Conservation (phyloP, 2,888 invertebrate genomes). For the Amblyjoppa fuscipennis region DNA sequence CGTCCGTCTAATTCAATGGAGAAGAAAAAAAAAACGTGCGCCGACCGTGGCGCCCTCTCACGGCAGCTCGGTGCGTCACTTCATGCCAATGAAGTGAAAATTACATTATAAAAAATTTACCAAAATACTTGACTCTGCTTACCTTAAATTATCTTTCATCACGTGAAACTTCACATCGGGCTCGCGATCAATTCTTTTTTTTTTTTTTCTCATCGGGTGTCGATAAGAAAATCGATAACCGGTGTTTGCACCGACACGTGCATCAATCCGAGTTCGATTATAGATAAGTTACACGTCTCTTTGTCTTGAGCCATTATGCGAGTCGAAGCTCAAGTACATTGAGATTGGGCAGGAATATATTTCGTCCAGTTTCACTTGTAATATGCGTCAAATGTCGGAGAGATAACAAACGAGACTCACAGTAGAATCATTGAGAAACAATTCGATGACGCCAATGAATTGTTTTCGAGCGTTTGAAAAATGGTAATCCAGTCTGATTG, state of each 20-base stretch:
- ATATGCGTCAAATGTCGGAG: background rate
- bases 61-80: too few relatives aligned
- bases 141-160: background rate
- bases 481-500: slow-evolving; percentile 18
- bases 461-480: slow-evolving; percentile 31
- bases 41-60: too few relatives aligned
- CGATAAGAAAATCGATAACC: slow-evolving; percentile 46
- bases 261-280: background rate
- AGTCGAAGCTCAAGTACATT: background rate
- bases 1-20: background rate
- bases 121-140: slow-evolving; percentile 13
- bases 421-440: background rate
- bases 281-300: background rate
- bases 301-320: background rate
- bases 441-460: slow-evolving; percentile 42
- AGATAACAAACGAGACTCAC: background rate
- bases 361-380: background rate
- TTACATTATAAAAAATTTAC: background rate
- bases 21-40: background rate
- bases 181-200: background rate
- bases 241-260: background rate
- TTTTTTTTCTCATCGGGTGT: background rate
- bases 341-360: background rate
- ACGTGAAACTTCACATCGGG: background rate
- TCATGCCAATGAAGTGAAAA: too few relatives aligned